Evolutionary conservation across 2,113 vertebrate species (phyloP).

Genomic region (Paramisgurnus dabryanus): DNA sequence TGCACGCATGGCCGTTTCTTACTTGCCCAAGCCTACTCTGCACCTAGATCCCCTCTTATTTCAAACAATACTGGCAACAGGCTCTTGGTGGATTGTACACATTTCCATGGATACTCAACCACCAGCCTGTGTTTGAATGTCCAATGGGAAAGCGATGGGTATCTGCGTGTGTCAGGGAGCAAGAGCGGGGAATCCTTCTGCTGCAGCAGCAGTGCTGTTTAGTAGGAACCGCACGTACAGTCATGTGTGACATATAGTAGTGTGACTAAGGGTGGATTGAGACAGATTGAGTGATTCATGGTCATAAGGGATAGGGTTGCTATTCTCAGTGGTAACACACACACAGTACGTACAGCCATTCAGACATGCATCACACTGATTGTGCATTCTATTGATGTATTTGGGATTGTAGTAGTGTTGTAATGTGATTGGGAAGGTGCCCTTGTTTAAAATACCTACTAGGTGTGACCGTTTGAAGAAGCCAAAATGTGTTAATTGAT

Average conservation of each 20-base stretch:
- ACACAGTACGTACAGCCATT: background rate
- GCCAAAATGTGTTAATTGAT: background rate
- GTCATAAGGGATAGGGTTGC: conserved; percentile 41
- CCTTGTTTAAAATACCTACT: background rate
- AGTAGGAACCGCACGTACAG: conserved; percentile 42
- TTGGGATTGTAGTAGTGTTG: no score
- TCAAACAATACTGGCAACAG: conserved; percentile 40
- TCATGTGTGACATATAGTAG: conserved; percentile 26
- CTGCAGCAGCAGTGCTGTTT: conserved; percentile 53
- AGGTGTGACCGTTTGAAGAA: background rate
- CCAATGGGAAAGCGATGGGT: conserved; percentile 37
- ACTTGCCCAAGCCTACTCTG: background rate
- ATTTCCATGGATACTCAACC: conserved; percentile 55
- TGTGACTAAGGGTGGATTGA: conserved; percentile 32
- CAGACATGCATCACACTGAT: background rate
- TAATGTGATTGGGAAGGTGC: no score
- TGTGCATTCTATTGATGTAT: no score
- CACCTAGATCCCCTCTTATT: background rate
- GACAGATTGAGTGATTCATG: conserved; percentile 47
- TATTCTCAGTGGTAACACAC: conserved; percentile 34
- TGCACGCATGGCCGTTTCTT: background rate
- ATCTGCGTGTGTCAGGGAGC: conserved; percentile 37
- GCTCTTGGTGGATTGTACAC: conserved; percentile 54
- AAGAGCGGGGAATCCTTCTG: conserved; percentile 53
- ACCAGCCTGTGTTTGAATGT: conserved; percentile 52